Base-by-base conservation (phyloP, 2,113 vertebrate species). In the Melanocharis versteri region DNA sequence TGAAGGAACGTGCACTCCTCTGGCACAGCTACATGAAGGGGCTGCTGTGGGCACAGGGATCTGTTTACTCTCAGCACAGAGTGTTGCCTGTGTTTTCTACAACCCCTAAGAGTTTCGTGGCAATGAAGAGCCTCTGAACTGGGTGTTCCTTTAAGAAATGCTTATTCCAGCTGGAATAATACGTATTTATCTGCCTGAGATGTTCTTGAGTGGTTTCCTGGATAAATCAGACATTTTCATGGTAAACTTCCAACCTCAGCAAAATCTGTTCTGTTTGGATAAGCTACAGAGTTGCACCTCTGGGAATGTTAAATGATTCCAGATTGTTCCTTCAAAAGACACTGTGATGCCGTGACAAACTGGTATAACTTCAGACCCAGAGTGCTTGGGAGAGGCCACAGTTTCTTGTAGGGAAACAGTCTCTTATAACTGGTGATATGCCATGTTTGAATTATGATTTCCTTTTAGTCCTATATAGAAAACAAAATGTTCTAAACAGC, bases 231-330 rank as follows among this genome's bases (percentile, higher is more conserved):
- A 64, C 64, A 22, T 89, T 91, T 91, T 88, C 58, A 60, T 10
- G 30, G 73, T 92, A 65, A 95, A 82, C 82, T 92, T 94, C 84
- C 68, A 92, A 70, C 70, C 87, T 94, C 94, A 89, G 94, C 79
- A 58, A 91, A 81, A 92, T 76, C 57, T 78, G 31, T 37, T 84
- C 50, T 77, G 45, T 95, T 68, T 89, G 83, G 45, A 62, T 91
- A 90, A 69, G 68, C 77, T 90, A 39, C 42, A 50, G 87, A 39
- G 53, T 88, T 80, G 44, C 54, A 89, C 87, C 92, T 92, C 76
- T 86, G 87, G 89, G 89, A 94, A 76, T 23, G 65, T 72, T 90
- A 93, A 93, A 72, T 60, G 88, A 71, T 93, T 96, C 80, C 75
- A 65, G 90, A 90, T 80, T 71, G 51, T 78, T 89, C 64, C 51